Conservation (phyloP, 1,140 invertebrate genomes). For the Coboldia fuscipes region DNA sequence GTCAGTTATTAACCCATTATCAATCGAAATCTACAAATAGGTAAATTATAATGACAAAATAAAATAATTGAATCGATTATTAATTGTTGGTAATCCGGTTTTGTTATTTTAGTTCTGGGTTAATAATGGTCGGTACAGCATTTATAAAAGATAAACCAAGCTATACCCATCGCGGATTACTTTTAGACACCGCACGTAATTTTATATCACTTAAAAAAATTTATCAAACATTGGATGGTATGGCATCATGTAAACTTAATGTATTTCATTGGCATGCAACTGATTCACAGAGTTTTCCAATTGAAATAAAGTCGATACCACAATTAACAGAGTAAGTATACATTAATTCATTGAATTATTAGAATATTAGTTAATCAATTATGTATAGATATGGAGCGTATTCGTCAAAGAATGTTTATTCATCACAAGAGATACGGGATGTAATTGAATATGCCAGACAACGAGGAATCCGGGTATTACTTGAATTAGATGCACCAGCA, state of each 20-base stretch:
- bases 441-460: constrained; percentile 46
- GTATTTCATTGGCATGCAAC: constrained; percentile 72
- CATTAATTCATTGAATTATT: not conserved
- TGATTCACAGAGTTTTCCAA: constrained; percentile 68
- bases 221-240: constrained; percentile 49
- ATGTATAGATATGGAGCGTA: constrained; percentile 41
- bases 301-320: constrained; percentile 46
- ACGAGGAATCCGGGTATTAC: constrained; percentile 49
- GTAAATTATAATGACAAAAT: not conserved
- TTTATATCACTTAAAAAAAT: constrained; percentile 42
- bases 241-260: constrained; percentile 67
- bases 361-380: constrained; percentile 2
- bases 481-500: constrained; percentile 69
- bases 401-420: constrained; percentile 42
- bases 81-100: constrained; percentile 9
- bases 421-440: constrained; percentile 39
- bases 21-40: not conserved
- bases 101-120: constrained; percentile 8
- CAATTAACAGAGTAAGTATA: constrained; percentile 40
- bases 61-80: constrained; percentile 19
- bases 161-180: constrained; percentile 45
- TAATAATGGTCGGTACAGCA: constrained; percentile 22
- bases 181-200: constrained; percentile 56
- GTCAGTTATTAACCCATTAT: constrained; percentile 32
- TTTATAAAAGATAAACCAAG: constrained; percentile 41